Conservation (phyloP, 37 sponge, comb jelly and placozoan genomes). For the Ephydatia muelleri region DNA sequence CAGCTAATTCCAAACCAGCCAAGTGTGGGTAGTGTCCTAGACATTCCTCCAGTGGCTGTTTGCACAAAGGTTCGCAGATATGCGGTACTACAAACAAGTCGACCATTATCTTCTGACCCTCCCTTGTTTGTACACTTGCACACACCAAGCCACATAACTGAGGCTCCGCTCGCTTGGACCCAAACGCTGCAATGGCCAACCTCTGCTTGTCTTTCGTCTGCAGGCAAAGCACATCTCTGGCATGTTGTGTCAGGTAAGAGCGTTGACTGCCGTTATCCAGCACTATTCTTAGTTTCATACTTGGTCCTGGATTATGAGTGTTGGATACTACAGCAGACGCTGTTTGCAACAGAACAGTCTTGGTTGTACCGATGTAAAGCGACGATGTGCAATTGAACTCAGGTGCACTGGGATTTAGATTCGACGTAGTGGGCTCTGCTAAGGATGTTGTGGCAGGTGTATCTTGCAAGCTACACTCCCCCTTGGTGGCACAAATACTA, state of each 20-base stretch:
- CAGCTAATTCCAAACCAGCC: conserved; percentile 5
- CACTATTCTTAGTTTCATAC: conserved; percentile 10
- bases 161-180: conserved; percentile 18
- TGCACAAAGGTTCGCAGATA: conserved; percentile 17
- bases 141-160: conserved; percentile 22
- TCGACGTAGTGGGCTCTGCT: conserved; percentile 10
- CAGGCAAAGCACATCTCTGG: conserved; percentile 6
- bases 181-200: conserved; percentile 30
- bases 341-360: conserved; percentile 13
- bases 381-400: background rate
- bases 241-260: conserved; percentile 25
- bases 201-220: background rate
- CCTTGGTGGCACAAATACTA: conserved; percentile 22
- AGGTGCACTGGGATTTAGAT: conserved; percentile 16
- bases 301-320: conserved; percentile 6
- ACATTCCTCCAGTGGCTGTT: conserved; percentile 6
- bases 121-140: background rate
- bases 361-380: background rate
- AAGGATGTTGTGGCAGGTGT: background rate
- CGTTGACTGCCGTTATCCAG: conserved; percentile 33
- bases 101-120: background rate
- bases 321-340: background rate
- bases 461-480: background rate
- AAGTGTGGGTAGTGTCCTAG: conserved; percentile 10
- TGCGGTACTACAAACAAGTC: conserved; percentile 20